Base-by-base conservation (phyloP, 2,797 vertebrate species). In the Enteromius thamalakanensis region DNA sequence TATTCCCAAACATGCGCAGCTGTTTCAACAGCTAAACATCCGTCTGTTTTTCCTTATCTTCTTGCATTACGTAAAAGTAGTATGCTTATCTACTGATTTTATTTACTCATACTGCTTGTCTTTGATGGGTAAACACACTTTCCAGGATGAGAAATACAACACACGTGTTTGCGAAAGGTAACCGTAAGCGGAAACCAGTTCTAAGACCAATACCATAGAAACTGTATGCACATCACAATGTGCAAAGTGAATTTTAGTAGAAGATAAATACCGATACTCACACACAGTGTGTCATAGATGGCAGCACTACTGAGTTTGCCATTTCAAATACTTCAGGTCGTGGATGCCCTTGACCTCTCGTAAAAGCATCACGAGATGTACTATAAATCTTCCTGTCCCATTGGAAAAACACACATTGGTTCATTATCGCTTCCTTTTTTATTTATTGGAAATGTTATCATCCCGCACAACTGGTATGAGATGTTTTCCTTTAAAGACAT, bases 401-500 rank as follows among this genome's bases (percentile, higher is more conserved):
- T 45, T 82, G 71, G 67, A 72, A 80, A 72, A 60, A 81, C 81
- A 75, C 55, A 29, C 64, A 80, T 75, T 10, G 34, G 19, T 23
- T 37, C 7, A 23, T 70, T 80, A 19, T 14, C 10, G 15, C 51
- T 65, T 53, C 84, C 84, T 86, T 90, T 84, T 91, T 90, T 92
- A 90, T 94, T 93, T 94, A 92, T 92, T 87, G 77, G 90, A 91
- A 93, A 90, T 34, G 32, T 67, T 82, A 77, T 77, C 64, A 34
- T 76, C 26, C 64, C 90, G 92, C 87, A 85, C 19, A 60, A 87
- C 88, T 88, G 93, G 93, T 93, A 93, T 93, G 93, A 90, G 75
- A 89, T 94, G 92, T 94, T 95, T 94, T 93, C 91, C 91, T 92
- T 92, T 84, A 91, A 90, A 93, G 91, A 92, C 90, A 92, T 90